Evolutionary conservation across 2,888 invertebrate species (phyloP).

Genomic region (Cryptus viduatorius): DNA sequence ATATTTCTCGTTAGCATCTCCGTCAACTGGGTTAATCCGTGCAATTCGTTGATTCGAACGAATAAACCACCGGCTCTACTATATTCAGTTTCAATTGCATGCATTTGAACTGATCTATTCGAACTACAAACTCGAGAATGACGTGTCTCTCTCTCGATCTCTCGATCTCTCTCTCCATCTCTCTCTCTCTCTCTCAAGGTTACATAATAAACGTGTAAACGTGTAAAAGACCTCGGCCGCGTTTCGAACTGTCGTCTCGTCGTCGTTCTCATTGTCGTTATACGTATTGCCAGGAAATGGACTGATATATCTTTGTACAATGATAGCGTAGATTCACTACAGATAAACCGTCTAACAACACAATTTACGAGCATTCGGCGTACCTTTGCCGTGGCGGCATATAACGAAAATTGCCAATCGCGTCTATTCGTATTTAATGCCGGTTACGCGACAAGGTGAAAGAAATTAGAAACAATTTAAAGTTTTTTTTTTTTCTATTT

Average conservation of each 20-base stretch:
- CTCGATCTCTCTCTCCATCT: background rate
- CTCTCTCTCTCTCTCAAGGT: background rate
- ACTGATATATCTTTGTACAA: background rate
- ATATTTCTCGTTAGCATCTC: background rate
- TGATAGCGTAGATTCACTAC: constrained; percentile 23
- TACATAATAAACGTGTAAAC: constrained; percentile 43
- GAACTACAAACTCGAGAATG: background rate
- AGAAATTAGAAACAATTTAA: background rate
- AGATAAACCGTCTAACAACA: constrained; percentile 19
- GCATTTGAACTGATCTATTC: background rate
- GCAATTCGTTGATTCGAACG: constrained; percentile 1
- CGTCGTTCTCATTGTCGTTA: constrained; percentile 12
- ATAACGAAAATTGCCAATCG: background rate
- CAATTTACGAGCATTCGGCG: constrained; percentile 20
- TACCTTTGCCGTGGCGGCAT: background rate
- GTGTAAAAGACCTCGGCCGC: constrained; percentile 61
- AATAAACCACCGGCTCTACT: background rate
- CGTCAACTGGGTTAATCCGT: background rate
- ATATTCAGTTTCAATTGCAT: constrained; percentile 12
- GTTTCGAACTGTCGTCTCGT: constrained; percentile 43
- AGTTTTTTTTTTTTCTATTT: background rate
- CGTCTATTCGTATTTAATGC: background rate
- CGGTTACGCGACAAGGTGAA: background rate
- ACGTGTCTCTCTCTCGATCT: background rate
- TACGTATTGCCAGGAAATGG: constrained; percentile 36